Evolutionary conservation across 1,140 invertebrate species (phyloP), one percentile per base, ranked within the genome.

Genomic region (Cotesia chilonis): DNA sequence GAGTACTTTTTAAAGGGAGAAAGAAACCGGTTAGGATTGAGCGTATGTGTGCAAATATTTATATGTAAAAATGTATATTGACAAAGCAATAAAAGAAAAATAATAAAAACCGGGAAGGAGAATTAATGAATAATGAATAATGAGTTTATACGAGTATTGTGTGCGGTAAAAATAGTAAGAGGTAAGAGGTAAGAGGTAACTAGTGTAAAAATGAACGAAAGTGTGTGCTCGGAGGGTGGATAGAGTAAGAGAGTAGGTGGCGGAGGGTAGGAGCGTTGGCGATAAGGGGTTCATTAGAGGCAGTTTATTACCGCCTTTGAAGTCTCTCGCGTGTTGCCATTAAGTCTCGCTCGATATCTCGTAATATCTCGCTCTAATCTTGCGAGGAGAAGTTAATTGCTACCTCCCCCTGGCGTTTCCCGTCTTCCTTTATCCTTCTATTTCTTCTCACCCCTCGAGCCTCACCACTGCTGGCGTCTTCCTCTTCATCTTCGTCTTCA

Each of bases 271-370:
- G 77, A 77, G 80, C 81, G 81, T 80, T 80, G 82, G 83, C 85
- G 87, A 87, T 87, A 87, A 87, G 85, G 85, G 85, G 82, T 87
- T 87, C 85, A 85, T 87, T 86, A 88, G 85, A 85, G 81, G 80
- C 83, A 87, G 84, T 87, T 87, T 87, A 86, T 87, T 87, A 87
- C 84, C 80, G 83, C 86, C 86, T 87, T 87, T 87, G 86, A 87
- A 87, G 84, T 87, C 81, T 84, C 84, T 87, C 82, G 85, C 86
- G 85, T 87, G 86, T 87, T 86, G 81, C 84, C 81, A 82, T 86
- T 86, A 85, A 87, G 85, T 86, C 41, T 47, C 83, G 85, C 83
- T 86, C 85, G 84, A 87, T 87, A 87, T 87, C 84, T 87, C 83
- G 82, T 84, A 87, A 87, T 87, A 87, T 87, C 84, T 85, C 77